These are phyloP conservation scores for Eudasyphora cyanicolor DNA, from an alignment of 2,888 invertebrate genomes.

Conservation along the genomic window DNA sequence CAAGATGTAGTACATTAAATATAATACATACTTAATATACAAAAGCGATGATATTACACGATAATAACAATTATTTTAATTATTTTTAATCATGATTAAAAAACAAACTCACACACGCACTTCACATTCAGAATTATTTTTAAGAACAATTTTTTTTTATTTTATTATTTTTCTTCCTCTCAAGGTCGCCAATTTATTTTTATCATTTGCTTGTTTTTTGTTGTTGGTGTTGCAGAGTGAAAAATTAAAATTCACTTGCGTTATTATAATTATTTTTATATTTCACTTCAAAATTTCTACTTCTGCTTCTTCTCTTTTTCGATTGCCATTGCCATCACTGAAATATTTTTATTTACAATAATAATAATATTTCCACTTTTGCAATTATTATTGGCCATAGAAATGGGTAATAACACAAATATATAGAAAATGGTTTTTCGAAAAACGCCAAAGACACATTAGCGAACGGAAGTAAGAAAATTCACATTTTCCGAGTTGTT, in stretches of 20 bases:
- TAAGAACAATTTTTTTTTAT: neutral
- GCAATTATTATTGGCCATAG: neutral
- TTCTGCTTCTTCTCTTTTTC: neutral
- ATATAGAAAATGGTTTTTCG: neutral
- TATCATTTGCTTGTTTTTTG: neutral
- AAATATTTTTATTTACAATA: constrained; percentile 10
- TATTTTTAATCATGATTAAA: neutral
- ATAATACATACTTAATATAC: neutral
- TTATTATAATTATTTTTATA: neutral
- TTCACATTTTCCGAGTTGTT: constrained; percentile 48
- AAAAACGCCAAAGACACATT: neutral
- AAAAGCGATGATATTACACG: neutral
- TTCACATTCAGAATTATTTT: no score
- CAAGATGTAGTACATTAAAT: neutral
- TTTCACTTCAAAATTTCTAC: neutral
- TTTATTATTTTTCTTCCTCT: neutral
- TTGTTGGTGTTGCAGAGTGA: neutral
- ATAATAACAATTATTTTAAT: neutral
- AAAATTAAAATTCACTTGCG: neutral
- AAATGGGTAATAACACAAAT: neutral
- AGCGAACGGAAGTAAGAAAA: constrained; percentile 14
- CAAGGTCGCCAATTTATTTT: neutral
- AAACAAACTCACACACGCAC: neutral
- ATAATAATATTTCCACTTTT: neutral
- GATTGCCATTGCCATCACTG: constrained; percentile 5